phyloP scores from a whole-genome alignment of 2,797 vertebrate genomes.

The Leptatherina wallacei region DNA sequence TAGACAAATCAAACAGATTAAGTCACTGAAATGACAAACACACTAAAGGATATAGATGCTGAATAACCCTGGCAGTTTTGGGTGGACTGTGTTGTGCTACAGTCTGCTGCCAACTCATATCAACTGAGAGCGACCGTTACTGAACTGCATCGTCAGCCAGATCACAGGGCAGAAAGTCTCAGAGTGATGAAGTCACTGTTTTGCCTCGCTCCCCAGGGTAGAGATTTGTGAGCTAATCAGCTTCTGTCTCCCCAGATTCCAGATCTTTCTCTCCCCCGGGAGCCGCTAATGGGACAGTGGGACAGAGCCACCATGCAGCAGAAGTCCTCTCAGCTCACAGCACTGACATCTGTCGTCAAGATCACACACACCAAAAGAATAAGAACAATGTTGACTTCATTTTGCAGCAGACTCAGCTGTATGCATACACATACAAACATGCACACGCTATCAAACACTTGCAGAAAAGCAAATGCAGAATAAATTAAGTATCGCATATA shows the following conservation, averaged over 20 bases:
- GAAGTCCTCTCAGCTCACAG: constrained; percentile 70
- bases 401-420: constrained; percentile 45
- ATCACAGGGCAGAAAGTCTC: constrained; percentile 71
- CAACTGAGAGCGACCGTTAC: constrained; percentile 62
- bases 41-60: constrained; percentile 43
- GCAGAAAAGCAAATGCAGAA: constrained; percentile 62
- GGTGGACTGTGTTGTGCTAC: constrained; percentile 55
- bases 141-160: constrained; percentile 71
- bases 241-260: constrained; percentile 78
- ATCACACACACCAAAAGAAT: constrained; percentile 65
- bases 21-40: constrained; percentile 51
- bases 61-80: constrained; percentile 53
- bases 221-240: constrained; percentile 85
- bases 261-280: constrained; percentile 75
- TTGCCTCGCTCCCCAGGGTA: constrained; percentile 70
- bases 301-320: constrained; percentile 73
- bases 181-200: constrained; percentile 82
- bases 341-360: constrained; percentile 76
- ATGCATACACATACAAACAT: constrained; percentile 33
- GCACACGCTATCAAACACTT: constrained; percentile 23
- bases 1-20: constrained; percentile 37
- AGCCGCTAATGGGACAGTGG: constrained; percentile 79
- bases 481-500: constrained; percentile 72
- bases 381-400: constrained; percentile 61
- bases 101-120: constrained; percentile 73